Percentiles rank a stretch among this genome's conserved stretches.
phyloP scores from a whole-genome alignment of 2,888 invertebrate species.

The Chymomyza fuscimana region DNA sequence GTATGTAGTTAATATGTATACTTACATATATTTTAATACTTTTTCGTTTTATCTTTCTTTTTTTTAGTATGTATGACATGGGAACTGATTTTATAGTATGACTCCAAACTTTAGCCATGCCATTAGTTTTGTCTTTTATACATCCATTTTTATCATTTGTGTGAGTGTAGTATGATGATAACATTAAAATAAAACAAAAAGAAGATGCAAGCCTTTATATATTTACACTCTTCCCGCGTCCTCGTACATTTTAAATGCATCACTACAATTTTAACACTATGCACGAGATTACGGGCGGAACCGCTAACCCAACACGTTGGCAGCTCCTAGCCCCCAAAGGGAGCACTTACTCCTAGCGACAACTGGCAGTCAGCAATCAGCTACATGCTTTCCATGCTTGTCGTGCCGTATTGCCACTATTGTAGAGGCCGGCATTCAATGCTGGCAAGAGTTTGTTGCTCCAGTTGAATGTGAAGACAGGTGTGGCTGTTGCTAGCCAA shows the following conservation, averaged over 20 bases:
- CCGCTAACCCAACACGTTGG: not conserved
- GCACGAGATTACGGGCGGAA: not conserved
- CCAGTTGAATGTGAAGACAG: conserved; percentile 53
- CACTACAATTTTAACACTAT: conserved; percentile 38
- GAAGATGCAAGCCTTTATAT: conserved; percentile 26
- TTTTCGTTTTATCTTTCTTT: conserved; percentile 9
- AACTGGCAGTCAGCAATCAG: not conserved
- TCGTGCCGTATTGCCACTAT: not conserved
- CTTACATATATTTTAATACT: not conserved
- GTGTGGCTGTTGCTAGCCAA: conserved; percentile 1
- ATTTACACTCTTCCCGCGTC: conserved; percentile 48
- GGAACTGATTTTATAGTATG: not conserved
- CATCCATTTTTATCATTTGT: conserved; percentile 8
- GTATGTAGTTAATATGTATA: too few species aligned
- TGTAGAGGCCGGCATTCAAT: not conserved
- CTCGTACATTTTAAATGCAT: conserved; percentile 53
- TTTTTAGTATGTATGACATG: conserved; percentile 25
- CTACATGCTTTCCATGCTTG: not conserved
- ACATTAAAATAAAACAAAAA: conserved; percentile 18
- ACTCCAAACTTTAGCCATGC: conserved; percentile 9
- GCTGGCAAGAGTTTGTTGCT: conserved; percentile 23
- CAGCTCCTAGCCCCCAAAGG: not conserved
- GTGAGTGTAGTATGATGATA: conserved; percentile 40
- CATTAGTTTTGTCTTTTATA: conserved; percentile 10
- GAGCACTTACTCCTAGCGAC: not conserved